Base-by-base conservation (phyloP, 1,140 invertebrate genomes). In the Zaprionus lachaisei region DNA sequence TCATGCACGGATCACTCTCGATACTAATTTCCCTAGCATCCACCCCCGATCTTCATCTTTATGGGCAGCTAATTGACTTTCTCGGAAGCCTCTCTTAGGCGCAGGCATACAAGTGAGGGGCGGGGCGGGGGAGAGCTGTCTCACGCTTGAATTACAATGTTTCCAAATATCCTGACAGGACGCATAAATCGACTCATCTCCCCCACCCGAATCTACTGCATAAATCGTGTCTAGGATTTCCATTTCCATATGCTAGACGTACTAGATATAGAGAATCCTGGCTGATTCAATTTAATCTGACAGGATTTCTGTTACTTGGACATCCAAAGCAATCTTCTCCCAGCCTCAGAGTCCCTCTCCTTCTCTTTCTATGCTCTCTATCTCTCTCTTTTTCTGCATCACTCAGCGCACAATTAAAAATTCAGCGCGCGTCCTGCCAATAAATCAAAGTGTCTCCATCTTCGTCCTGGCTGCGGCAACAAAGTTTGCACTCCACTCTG, bases 1-100 rank as follows among this genome's bases (percentile, higher is more conserved):
- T 81, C 79, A 72, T 72, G 76, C 75, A 68, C 31, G 67, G 56
- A 74, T 83, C 73, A 63, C 54, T 60, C 41, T 34, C 34, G n/a
- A 47, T 31, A 61, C 49, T 58, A 44, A 69, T 69, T 79, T 54
- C 76, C 57, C 71, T 80, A 51, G 70, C 58, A 51, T n/a, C 58
- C 58, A 58, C 9, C 71, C 49, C 20, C 64, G 34, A 64, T 71
- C 38, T 56, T 70, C 56, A 68, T 68, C 64, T 89, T 82, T 85
- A 90, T 82, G 86, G 76, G 24, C 81, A 91, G 85, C 86, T 90
- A 90, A 90, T 90, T 91, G 85, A 90, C 72, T 90, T 86, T 91
- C 86, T 90, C 70, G 77, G 86, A 91, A 90, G 77, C 70, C 77
- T 55, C 22, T 26, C 12, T 15, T n/a, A 41, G 26, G 15, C n/a